Evolutionary conservation across 2,888 invertebrate genomes (phyloP).

Genomic region (Amaurobius ferox): DNA sequence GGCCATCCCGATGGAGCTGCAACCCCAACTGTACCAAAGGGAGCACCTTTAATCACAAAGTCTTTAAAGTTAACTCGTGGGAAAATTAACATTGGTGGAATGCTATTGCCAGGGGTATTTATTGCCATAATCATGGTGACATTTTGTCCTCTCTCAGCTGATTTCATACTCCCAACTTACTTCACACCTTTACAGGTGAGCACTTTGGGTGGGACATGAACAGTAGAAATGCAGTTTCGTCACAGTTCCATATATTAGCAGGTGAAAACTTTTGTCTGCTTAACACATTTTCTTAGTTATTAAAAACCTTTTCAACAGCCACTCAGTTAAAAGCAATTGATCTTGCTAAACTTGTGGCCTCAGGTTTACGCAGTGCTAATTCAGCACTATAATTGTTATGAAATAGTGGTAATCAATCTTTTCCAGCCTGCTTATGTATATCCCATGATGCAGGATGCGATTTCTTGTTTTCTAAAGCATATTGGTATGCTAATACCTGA

Average conservation of each 20-base stretch:
- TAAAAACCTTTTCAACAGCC: not conserved
- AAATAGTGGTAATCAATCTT: not conserved
- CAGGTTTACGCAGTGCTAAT: constrained; percentile 7
- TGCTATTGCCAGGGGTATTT: not conserved
- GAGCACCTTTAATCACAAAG: not conserved
- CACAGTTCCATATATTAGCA: not conserved
- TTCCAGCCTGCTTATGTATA: not conserved
- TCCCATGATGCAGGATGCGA: not conserved
- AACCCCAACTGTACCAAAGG: too few relatives aligned
- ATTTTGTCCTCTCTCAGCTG: not conserved
- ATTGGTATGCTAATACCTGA: not conserved
- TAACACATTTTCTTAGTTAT: not conserved
- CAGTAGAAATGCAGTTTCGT: constrained; percentile 7
- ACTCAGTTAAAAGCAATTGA: not conserved
- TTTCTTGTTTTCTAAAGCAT: not conserved
- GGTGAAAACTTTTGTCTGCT: not conserved
- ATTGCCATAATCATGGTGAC: not conserved
- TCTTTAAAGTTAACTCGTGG: not conserved
- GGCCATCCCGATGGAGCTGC: too few relatives aligned
- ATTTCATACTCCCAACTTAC: not conserved
- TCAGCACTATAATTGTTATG: not conserved
- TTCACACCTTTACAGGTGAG: not conserved
- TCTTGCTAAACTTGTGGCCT: constrained; percentile 6
- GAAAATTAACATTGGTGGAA: constrained; percentile 8
- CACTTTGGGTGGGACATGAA: not conserved